Percentiles rank a stretch among this genome's conserved stretches.
Evolutionary conservation across 2,797 vertebrate genomes (phyloP).

Genomic region (Dendrocincla tyrannina): DNA sequence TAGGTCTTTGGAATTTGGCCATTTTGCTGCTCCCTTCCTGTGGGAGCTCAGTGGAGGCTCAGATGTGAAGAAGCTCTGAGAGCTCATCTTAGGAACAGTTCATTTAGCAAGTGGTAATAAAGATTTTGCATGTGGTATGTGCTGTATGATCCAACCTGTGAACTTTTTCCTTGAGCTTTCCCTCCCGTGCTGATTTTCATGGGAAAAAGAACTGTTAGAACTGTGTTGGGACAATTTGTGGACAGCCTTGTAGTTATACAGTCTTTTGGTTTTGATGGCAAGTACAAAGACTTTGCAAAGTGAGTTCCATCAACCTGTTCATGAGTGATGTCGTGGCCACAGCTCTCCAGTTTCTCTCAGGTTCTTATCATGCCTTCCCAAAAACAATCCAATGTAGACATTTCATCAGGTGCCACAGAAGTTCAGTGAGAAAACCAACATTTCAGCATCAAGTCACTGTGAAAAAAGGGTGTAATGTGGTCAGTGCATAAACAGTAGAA

Average conservation of each 20-base stretch:
- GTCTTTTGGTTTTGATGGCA: background rate
- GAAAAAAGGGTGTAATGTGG: background rate
- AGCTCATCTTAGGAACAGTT: background rate
- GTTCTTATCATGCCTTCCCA: background rate
- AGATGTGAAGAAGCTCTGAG: background rate
- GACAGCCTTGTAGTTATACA: background rate
- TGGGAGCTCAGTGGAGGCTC: background rate
- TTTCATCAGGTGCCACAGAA: background rate
- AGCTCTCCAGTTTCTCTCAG: background rate
- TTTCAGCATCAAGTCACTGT: background rate
- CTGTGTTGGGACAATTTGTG: background rate
- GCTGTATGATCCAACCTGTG: background rate
- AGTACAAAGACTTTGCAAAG: background rate
- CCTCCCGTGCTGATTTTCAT: background rate
- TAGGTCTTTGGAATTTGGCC: background rate
- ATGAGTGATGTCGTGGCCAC: rapidly evolving
- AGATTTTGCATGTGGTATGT: background rate
- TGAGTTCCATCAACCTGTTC: background rate
- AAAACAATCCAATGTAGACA: background rate
- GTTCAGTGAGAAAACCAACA: background rate
- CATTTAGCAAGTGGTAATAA: background rate
- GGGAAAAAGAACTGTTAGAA: background rate
- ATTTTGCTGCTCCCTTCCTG: background rate
- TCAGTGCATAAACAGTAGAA: background rate
- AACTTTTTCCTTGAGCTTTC: background rate